These are phyloP conservation scores for Cydia splendana DNA, from an alignment of 1,140 invertebrate genomes.

Conservation along the genomic window DNA sequence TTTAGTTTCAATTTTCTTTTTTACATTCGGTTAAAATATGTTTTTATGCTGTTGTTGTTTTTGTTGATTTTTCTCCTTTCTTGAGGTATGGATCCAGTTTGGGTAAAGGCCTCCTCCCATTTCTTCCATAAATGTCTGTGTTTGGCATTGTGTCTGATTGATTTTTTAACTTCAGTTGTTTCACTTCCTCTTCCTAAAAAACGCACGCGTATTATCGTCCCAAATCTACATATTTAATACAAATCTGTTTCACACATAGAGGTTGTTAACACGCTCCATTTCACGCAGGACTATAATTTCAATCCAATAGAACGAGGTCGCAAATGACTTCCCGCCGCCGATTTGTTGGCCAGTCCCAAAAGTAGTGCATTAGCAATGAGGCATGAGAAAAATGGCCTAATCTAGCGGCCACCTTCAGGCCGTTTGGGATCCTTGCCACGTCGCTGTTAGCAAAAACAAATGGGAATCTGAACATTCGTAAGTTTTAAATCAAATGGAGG, in stretches of 20 bases:
- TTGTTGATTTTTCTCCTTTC: too few relatives aligned
- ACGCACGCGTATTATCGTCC: too few relatives aligned
- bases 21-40: too few relatives aligned
- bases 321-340: background rate
- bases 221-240: too few relatives aligned
- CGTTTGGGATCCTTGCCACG: background rate
- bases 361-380: background rate
- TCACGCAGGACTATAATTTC: slow-evolving; percentile 18
- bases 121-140: too few relatives aligned
- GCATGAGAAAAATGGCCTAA: background rate
- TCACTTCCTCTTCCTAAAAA: too few relatives aligned
- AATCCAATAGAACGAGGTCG: background rate
- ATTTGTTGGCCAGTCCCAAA: background rate
- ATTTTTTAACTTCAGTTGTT: too few relatives aligned
- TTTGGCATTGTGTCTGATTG: too few relatives aligned
- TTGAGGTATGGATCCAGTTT: too few relatives aligned
- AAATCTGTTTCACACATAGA: background rate
- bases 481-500: background rate
- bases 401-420: background rate
- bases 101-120: too few relatives aligned
- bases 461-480: background rate
- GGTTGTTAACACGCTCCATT: background rate
- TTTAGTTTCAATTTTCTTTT: too few relatives aligned
- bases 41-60: too few relatives aligned
- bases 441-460: background rate